Evolutionary conservation across 2,113 vertebrate genomes (phyloP).

Genomic region (Macquaria australasica): DNA sequence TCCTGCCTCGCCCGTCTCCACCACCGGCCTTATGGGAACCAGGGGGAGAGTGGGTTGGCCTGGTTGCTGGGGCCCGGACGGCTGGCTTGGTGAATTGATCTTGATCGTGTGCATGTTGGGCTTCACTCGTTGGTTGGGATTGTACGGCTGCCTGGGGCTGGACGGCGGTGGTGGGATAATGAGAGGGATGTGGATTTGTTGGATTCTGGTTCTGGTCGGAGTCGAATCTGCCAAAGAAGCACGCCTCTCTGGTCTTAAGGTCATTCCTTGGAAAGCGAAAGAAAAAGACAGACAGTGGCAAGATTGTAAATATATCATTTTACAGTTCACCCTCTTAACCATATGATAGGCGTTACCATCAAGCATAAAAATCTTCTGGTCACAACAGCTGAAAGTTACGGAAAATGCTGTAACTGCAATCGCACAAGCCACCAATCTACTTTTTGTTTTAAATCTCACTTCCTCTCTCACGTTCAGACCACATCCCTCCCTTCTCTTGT

Average conservation of each 20-base stretch:
- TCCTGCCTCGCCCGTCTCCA: constrained; percentile 93
- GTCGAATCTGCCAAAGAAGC: constrained; percentile 55
- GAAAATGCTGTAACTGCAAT: not conserved
- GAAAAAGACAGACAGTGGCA: constrained; percentile 20
- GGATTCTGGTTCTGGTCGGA: constrained; percentile 61
- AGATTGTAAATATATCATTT: constrained; percentile 5
- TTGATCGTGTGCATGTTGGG: constrained; percentile 50
- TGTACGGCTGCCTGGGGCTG: constrained; percentile 49
- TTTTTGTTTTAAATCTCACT: constrained; percentile 39
- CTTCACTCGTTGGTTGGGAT: constrained; percentile 53
- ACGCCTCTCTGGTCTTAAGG: constrained; percentile 68
- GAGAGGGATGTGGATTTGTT: constrained; percentile 82
- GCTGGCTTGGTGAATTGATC: constrained; percentile 56
- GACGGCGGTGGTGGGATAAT: constrained; percentile 70
- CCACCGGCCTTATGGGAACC: constrained; percentile 65
- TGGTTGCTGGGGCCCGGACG: constrained; percentile 58
- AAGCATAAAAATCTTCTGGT: not conserved
- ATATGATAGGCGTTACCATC: not conserved
- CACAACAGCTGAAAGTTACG: not conserved
- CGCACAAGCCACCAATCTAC: not conserved
- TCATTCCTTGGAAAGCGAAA: constrained; percentile 57
- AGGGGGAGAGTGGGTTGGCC: constrained; percentile 7
- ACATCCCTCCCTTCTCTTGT: constrained; percentile 23
- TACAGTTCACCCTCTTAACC: not conserved
- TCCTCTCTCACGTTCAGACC: constrained; percentile 31